Base-by-base conservation (phyloP, 37 sponge, comb jelly and placozoan genomes). In the Oopsacas minuta region DNA sequence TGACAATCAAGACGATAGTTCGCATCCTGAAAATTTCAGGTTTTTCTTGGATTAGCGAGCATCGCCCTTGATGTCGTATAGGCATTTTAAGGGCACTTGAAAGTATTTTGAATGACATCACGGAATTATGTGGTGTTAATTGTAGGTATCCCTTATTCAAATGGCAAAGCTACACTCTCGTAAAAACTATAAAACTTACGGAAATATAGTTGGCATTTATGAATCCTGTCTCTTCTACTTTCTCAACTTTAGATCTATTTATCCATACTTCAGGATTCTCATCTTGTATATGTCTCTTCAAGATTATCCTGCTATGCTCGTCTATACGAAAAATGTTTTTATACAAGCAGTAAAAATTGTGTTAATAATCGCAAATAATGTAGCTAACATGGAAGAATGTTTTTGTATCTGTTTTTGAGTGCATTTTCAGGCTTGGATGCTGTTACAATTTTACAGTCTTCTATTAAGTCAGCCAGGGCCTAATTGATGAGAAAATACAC, bases 381-480 rank as follows among this genome's bases (percentile, higher is more conserved):
- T 5, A 34, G 5, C 7, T 61, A 20, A 61, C 75, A 61, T 3
- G 75, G 75, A 61, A 61, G 75, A 20, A 61, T 61, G 30, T 61
- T 61, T 34, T 61, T 61, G 75, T 61, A 61, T 61, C 75, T 61
- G 30, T 61, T 61, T n/a, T 61, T 61, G 28, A 12, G 22, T 61
- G 75, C 75, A 61, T 61, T 61, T 61, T 61, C 75, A 61, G 75
- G 75, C 75, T 61, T 61, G 75, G 28, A 61, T 61, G 75, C 75
- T 20, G 75, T n/a, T 20, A 61, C 75, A 20, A 61, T 61, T 20
- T 7, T n/a, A 12, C 20, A 61, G 75, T 61, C 75, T 61, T 61
- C 75, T 61, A 61, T 61, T n/a, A 25, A n/a, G 28, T 61, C 75
- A 61, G 22, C 28, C 17, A 61, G 75, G 5, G 75, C 75, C 75